These are phyloP conservation scores for Blastobasis adustella DNA, from an alignment of 2,888 invertebrate genomes.

Conservation along the genomic window DNA sequence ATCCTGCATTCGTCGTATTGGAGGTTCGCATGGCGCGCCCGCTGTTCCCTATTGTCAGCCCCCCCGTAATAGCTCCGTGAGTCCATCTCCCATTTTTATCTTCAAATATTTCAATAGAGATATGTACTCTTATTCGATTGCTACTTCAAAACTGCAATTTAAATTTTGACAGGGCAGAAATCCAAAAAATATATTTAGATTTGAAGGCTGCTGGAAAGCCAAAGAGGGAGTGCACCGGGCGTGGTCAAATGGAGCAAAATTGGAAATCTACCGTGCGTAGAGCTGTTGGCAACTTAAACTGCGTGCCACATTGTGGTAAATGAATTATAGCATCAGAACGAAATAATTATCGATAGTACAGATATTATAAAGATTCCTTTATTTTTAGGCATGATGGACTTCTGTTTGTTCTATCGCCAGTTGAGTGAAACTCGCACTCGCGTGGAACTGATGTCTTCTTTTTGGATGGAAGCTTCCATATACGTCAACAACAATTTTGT, in stretches of 20 bases:
- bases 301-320: conserved; percentile 55
- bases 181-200: too few relatives aligned
- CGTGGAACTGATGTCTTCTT: conserved; percentile 52
- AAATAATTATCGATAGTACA: neutral
- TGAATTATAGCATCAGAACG: neutral
- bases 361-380: neutral
- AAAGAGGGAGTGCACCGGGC: conserved; percentile 43
- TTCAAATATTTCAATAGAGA: too few relatives aligned
- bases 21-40: conserved; percentile 44
- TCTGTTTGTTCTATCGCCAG: conserved; percentile 50
- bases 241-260: conserved; percentile 42
- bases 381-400: conserved; percentile 43
- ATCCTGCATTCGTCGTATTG: conserved; percentile 44
- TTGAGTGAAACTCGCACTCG: conserved; percentile 52
- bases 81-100: neutral
- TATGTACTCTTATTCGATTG: too few relatives aligned
- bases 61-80: conserved; percentile 37
- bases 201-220: too few relatives aligned
- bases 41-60: conserved; percentile 32
- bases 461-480: conserved; percentile 52
- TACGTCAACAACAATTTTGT: conserved; percentile 60
- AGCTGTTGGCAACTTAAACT: conserved; percentile 37
- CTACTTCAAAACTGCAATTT: too few relatives aligned
- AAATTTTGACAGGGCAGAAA: too few relatives aligned
- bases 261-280: conserved; percentile 42